Conservation (phyloP, 2,113 vertebrate species). For the Falco punctatus region DNA sequence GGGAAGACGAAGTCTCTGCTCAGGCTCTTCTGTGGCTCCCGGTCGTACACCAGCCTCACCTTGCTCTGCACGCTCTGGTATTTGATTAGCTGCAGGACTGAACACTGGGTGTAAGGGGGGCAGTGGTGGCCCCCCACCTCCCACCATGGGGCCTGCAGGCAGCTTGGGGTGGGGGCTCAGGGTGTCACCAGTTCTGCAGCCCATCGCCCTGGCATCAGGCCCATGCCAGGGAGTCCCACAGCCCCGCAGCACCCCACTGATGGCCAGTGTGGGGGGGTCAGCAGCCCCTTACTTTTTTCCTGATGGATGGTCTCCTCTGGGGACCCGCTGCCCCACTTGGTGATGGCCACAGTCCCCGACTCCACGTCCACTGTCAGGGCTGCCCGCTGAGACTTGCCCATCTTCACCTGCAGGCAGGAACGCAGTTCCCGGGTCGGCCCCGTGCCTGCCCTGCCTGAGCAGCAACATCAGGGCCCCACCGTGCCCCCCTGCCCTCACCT, state of each 20-base stretch:
- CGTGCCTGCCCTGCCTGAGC: neutral
- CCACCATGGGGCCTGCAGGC: rapidly evolving
- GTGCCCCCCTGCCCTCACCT: constrained; percentile 61
- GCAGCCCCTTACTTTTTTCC: constrained; percentile 76
- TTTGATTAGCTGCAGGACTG: constrained; percentile 88
- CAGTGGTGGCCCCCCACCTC: neutral
- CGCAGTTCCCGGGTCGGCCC: rapidly evolving
- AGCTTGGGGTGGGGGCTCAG: rapidly evolving
- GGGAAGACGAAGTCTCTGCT: constrained; percentile 84
- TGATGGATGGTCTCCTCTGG: constrained; percentile 78
- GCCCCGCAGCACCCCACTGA: rapidly evolving
- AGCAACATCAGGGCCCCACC: rapidly evolving
- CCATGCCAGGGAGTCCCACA: neutral
- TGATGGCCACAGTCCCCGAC: constrained; percentile 77
- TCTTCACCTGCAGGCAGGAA: constrained; percentile 76
- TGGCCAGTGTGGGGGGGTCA: rapidly evolving
- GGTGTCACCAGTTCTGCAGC: rapidly evolving
- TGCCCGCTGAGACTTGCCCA: constrained; percentile 77
- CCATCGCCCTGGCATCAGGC: neutral
- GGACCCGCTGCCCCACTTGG: constrained; percentile 69
- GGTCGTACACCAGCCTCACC: constrained; percentile 79
- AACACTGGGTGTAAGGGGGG: rapidly evolving
- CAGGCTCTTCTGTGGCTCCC: constrained; percentile 72
- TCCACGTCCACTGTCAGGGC: constrained; percentile 81
- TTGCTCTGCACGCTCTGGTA: constrained; percentile 81